Conservation (phyloP, 2,113 vertebrate genomes). For the Pogonocichla stellata region DNA sequence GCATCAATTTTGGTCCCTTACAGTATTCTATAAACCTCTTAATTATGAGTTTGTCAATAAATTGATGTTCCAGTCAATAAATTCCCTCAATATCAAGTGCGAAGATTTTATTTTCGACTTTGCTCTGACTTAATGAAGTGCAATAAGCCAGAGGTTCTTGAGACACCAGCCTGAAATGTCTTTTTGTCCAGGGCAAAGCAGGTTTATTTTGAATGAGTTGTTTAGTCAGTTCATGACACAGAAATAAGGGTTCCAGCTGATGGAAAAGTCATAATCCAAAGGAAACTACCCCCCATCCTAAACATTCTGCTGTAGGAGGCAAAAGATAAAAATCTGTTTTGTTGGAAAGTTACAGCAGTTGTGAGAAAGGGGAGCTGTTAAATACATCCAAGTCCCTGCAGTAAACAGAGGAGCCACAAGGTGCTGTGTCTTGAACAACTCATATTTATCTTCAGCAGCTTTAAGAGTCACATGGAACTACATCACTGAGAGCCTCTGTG, state of each 20-base stretch:
- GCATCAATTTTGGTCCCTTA: neutral
- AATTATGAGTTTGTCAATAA: neutral
- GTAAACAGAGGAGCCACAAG: neutral
- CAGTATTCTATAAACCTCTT: neutral
- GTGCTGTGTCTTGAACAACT: neutral
- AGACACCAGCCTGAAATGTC: neutral
- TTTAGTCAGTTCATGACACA: neutral
- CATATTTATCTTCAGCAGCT: neutral
- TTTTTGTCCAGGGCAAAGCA: neutral
- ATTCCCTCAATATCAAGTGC: neutral
- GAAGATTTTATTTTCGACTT: neutral
- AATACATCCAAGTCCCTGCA: neutral
- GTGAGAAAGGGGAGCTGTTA: neutral
- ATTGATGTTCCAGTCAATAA: neutral
- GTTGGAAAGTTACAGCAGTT: neutral
- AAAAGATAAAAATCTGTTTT: neutral
- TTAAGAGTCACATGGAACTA: rapidly evolving
- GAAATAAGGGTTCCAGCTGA: neutral
- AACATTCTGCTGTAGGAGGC: neutral
- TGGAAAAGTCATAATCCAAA: neutral
- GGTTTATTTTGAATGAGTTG: neutral
- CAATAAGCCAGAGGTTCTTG: neutral
- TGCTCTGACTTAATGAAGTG: neutral
- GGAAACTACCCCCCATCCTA: neutral
- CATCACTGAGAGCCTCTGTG: neutral